A percentile compares a stretch with the other conserved stretches of the same genome.
These are phyloP conservation scores for Anhinga anhinga DNA, from an alignment of 2,113 vertebrate genomes.

Conservation along the genomic window DNA sequence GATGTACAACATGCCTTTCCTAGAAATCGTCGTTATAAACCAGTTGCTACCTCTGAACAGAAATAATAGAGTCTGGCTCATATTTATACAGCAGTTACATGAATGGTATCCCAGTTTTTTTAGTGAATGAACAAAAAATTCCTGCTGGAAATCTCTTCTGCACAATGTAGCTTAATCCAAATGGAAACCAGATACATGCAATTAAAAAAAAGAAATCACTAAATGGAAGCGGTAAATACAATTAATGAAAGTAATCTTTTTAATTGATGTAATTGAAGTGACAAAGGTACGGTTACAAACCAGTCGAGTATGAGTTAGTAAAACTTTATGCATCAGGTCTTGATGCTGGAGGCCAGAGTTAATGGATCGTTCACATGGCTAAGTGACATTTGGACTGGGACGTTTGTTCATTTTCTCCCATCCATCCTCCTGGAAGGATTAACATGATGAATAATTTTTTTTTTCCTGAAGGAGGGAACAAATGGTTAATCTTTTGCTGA, in stretches of 20 bases:
- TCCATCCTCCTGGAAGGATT: fast-evolving
- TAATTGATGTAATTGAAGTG: too few relatives aligned
- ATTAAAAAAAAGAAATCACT: background rate
- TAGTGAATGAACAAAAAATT: background rate
- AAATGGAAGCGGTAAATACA: background rate
- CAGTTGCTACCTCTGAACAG: background rate
- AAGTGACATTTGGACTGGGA: background rate
- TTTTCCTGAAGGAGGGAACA: background rate
- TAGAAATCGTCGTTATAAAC: background rate
- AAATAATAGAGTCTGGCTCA: background rate
- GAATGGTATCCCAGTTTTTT: background rate
- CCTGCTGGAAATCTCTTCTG: background rate
- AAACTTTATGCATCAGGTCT: background rate
- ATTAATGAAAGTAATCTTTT: background rate
- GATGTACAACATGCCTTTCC: background rate
- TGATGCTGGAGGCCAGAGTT: background rate
- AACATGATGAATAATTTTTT: too few relatives aligned
- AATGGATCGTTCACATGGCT: fast-evolving
- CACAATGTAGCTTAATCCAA: background rate
- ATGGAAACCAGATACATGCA: background rate
- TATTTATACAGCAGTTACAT: background rate
- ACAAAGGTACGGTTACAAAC: fast-evolving
- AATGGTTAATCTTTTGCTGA: background rate
- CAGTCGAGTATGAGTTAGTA: background rate
- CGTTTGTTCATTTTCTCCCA: background rate